Base-by-base conservation (phyloP, 2,113 vertebrate genomes). In the Sula dactylatra region DNA sequence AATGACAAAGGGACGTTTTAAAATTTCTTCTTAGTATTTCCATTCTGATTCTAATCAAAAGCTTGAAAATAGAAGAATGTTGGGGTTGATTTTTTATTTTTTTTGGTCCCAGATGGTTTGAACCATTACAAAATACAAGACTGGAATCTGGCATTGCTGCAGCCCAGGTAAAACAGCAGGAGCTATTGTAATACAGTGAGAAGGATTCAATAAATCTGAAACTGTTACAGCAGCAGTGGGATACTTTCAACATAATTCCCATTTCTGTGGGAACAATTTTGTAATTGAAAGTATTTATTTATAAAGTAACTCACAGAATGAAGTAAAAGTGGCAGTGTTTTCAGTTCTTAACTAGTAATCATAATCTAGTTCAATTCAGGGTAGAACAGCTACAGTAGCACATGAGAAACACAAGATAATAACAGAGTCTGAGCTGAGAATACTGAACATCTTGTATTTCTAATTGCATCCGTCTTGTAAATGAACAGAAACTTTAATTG, bases 271-370 rank as follows among this genome's bases (percentile, higher is more conserved):
- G 94, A 95, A 90, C 96, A 92, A 95, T 97, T 97, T 97, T 92
- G 96, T 97, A 94, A 98, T 96, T 97, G 91, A 86, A 95, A 97
- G 93, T 96, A 95, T 94, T 96, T 97, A 96, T 97, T 97, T 97
- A 77, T 89, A 93, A 95, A 94, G 90, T 82, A 96, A 95, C 89
- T 78, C 36, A 8, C 88, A 95, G 91, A 91, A 92, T 90, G 91
- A 94, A 88, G 58, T 93, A 94, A 83, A 96, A 96, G 90, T 93
- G 82, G 50, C 78, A 62, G 77, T 94, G 62, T 93, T 96, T 95
- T 95, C 86, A 64, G 88, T 86, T 96, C 95, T 97, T 95, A 96
- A 96, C 93, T 94, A 86, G 89, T 95, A 97, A 97, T 97, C 95
- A 97, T 88, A 95, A 93, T 95, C 80, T 95, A 78, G 73, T 71